These are phyloP conservation scores for Hyperoplus lanceolatus DNA, from an alignment of 2,797 vertebrate genomes.

Conservation along the genomic window DNA sequence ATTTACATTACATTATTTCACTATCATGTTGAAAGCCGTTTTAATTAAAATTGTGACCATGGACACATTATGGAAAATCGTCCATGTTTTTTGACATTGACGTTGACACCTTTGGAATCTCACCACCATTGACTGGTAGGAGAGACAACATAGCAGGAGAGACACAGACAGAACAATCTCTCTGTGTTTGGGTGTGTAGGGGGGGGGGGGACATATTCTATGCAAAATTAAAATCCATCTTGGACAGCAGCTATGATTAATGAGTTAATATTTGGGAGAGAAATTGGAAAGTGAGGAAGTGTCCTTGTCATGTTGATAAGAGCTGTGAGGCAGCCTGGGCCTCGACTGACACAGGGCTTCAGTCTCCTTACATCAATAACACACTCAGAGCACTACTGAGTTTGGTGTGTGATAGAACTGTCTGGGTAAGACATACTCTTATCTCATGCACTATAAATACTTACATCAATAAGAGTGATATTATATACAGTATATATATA, in stretches of 20 bases:
- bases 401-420: too few species aligned
- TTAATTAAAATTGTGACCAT: background rate
- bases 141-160: constrained; percentile 12
- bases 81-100: background rate
- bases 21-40: background rate
- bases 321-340: constrained; percentile 61
- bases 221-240: constrained; percentile 85
- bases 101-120: background rate
- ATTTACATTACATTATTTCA: too few species aligned
- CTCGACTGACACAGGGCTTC: constrained; percentile 50
- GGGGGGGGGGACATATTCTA: constrained; percentile 56
- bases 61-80: background rate
- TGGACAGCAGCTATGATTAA: constrained; percentile 88
- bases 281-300: constrained; percentile 84
- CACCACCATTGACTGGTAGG: background rate
- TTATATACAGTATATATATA: too few species aligned
- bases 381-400: too few species aligned
- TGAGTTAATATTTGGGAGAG: constrained; percentile 87
- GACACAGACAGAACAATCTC: constrained; percentile 68
- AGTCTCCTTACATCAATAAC: constrained; percentile 74
- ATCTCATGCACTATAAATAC: too few species aligned
- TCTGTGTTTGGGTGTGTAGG: constrained; percentile 23
- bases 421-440: too few species aligned
- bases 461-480: too few species aligned
- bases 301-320: constrained; percentile 82